Evolutionary conservation across 2,113 vertebrate species (phyloP).

Genomic region (Grammomys dolichurus): DNA sequence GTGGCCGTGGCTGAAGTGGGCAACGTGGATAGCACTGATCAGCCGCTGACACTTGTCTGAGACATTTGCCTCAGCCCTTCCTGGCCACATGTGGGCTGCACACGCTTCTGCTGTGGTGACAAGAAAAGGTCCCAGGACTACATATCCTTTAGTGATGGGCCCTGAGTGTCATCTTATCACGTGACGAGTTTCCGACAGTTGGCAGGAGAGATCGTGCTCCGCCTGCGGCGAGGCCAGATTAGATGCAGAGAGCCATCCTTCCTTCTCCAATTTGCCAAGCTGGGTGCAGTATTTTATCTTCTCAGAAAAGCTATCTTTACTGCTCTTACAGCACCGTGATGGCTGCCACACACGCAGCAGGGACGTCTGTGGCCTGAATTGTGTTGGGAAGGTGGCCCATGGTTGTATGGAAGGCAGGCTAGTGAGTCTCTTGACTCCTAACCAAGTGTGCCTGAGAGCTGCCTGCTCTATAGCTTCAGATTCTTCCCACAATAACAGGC

Average conservation of each 20-base stretch:
- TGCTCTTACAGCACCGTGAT: neutral
- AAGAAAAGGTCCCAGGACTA: neutral
- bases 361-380: neutral
- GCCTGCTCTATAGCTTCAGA: neutral
- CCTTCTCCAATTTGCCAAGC: neutral
- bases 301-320: neutral
- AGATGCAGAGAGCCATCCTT: constrained; percentile 7
- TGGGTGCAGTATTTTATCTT: neutral
- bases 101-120: neutral
- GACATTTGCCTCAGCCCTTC: neutral
- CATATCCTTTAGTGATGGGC: neutral
- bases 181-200: neutral
- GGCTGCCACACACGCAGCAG: neutral
- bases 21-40: neutral
- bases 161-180: neutral
- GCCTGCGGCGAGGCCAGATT: neutral
- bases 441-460: neutral
- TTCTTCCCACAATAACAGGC: neutral
- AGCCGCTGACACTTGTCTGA: neutral
- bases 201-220: neutral
- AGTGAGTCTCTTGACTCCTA: neutral
- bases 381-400: neutral
- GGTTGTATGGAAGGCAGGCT: neutral
- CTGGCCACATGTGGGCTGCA: neutral
- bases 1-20: neutral